Evolutionary conservation across 2,113 vertebrate species (phyloP).

Genomic region (Ptilonorhynchus violaceus): DNA sequence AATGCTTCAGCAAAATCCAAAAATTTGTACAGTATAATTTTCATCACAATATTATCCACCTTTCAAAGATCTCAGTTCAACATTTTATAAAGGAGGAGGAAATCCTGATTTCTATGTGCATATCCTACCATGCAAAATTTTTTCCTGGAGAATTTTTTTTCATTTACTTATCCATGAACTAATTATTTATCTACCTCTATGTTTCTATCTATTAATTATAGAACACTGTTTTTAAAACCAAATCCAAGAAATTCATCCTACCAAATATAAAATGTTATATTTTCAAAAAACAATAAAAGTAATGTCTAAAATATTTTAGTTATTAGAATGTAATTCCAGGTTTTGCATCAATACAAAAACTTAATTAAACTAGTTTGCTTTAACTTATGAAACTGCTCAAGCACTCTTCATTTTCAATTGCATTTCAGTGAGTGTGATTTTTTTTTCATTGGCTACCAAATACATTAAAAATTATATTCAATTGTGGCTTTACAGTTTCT

Average conservation of each 20-base stretch:
- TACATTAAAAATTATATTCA: not conserved
- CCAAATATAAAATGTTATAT: not conserved
- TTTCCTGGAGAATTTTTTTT: not conserved
- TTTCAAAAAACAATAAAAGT: not conserved
- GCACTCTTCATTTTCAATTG: not conserved
- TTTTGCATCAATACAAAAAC: not conserved
- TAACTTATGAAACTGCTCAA: not conserved
- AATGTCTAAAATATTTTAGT: not conserved
- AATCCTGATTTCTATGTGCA: not conserved
- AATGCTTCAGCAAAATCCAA: constrained; percentile 20
- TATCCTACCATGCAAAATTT: not conserved
- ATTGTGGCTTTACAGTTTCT: not conserved
- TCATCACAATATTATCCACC: not conserved
- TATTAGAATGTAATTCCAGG: not conserved
- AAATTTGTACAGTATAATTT: not conserved
- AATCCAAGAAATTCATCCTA: not conserved
- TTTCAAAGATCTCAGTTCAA: not conserved
- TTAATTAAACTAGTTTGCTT: not conserved
- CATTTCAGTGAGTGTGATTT: not conserved
- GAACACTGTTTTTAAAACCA: not conserved
- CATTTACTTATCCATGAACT: not conserved
- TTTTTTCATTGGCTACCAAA: not conserved
- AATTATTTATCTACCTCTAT: not conserved
- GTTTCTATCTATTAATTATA: not conserved
- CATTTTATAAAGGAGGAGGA: not conserved